Base-by-base conservation (phyloP, 92 coral and sea anemone species). In the Paramuricea clavata region DNA sequence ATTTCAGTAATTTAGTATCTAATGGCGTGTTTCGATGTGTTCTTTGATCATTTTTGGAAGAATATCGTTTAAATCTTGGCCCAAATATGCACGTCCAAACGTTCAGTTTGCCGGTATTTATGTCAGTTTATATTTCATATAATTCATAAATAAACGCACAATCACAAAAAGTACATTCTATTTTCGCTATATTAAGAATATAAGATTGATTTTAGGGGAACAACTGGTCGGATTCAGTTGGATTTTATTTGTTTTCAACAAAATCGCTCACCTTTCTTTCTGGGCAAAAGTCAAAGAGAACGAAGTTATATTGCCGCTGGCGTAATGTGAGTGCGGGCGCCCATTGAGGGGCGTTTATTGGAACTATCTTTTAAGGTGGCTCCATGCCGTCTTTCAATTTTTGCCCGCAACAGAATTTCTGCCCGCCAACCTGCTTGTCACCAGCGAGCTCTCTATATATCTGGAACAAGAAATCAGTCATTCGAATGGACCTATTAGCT, bases 241-340 rank as follows among this genome's bases (percentile, higher is more conserved):
- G 83, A 78, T 76, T 78, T 30, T 44, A 78, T 78, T 78, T 52
- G 69, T 54, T 78, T 33, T 50, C 47, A 54, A 78, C 17, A 52
- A 26, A 32, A 13, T 6, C 64, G 17, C 69, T 78, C 83, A 78
- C 83, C 83, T 78, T 57, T 28, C 69, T 54, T 16, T 78, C 49
- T 8, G 81, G 83, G 83, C 15, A 52, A 78, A 57, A 50, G 50
- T 57, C 12, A 57, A 78, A 78, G 65, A 78, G 83, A 78, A 57
- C 83, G 68, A 30, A 31, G 61, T 52, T 30, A 0, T 4, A n/a
- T 21, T 4, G 39, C 82, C 69, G 82, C 65, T 56, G 67, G 0
- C n/a, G 30, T n/a, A 25, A 49, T 9, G 19, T 2, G 54, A 54
- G 62, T 54, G 62, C 62, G 62, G 62, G 27, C 19, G n/a, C n/a